These are phyloP conservation scores for Crypturellus undulatus DNA, from an alignment of 2,113 vertebrate genomes.

Conservation along the genomic window DNA sequence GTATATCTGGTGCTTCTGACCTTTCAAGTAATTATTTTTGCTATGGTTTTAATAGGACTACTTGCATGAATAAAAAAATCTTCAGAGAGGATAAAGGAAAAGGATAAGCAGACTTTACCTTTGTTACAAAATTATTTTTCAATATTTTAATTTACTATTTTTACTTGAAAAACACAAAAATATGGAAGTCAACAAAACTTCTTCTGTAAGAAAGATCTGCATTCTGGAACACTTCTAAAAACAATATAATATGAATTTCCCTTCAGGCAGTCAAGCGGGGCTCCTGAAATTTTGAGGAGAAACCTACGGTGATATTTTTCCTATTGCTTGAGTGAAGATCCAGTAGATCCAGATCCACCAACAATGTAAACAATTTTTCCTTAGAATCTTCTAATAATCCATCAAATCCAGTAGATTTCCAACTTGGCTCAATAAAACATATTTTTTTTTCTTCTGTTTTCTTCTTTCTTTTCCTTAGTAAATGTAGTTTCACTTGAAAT, in stretches of 20 bases:
- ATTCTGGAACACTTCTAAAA: fast-evolving
- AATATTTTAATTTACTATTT: not conserved
- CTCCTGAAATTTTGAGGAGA: not conserved
- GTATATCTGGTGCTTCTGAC: not conserved
- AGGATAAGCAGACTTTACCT: not conserved
- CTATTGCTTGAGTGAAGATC: fast-evolving
- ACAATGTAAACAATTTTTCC: not conserved
- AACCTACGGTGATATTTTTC: not conserved
- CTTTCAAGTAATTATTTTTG: not conserved
- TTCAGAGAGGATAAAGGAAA: not conserved
- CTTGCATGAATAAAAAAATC: not conserved
- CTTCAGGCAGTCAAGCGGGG: fast-evolving
- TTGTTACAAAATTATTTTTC: not conserved
- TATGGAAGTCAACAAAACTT: not conserved
- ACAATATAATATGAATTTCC: not conserved
- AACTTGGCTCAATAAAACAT: not conserved
- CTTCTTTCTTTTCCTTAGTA: not conserved
- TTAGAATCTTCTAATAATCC: not conserved
- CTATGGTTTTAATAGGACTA: not conserved
- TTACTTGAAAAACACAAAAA: not conserved
- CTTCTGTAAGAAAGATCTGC: not conserved
- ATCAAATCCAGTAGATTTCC: fast-evolving
- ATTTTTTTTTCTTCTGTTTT: not conserved
- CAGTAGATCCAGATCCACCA: not conserved
- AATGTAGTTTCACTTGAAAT: not conserved